Conservation (phyloP, 2,797 vertebrate genomes). For the Myotis pilosus region DNA sequence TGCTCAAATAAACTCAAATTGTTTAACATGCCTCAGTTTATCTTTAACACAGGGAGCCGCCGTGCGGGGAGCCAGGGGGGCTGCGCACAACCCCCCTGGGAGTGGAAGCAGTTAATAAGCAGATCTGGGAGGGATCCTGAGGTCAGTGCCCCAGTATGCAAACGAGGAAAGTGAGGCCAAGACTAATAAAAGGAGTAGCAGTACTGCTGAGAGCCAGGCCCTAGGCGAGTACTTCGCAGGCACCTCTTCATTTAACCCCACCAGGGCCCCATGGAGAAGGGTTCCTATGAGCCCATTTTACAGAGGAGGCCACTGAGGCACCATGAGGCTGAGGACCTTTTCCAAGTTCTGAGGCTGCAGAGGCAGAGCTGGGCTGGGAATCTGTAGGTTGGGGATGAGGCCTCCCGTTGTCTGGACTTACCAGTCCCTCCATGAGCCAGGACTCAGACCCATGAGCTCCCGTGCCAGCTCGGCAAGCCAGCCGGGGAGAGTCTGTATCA, state of each 20-base stretch:
- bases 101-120: neutral
- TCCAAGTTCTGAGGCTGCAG: neutral
- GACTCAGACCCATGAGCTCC: no score
- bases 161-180: neutral
- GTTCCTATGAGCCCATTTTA: neutral
- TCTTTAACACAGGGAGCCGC: neutral
- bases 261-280: neutral
- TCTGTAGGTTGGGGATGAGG: fast-evolving
- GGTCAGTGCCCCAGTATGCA: neutral
- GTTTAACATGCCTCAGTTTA: neutral
- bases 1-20: neutral
- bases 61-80: fast-evolving
- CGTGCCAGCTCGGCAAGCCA: neutral
- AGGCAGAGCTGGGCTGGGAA: neutral
- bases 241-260: no score
- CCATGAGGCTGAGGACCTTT: neutral
- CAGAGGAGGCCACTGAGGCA: neutral
- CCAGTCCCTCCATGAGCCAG: fast-evolving
- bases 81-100: fast-evolving
- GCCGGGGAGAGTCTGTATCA: no score
- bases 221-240: fast-evolving
- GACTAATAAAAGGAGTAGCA: neutral
- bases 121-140: neutral
- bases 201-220: neutral
- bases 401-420: fast-evolving